phyloP scores from a whole-genome alignment of 2,888 invertebrate species.

The Octonoba sinensis region DNA sequence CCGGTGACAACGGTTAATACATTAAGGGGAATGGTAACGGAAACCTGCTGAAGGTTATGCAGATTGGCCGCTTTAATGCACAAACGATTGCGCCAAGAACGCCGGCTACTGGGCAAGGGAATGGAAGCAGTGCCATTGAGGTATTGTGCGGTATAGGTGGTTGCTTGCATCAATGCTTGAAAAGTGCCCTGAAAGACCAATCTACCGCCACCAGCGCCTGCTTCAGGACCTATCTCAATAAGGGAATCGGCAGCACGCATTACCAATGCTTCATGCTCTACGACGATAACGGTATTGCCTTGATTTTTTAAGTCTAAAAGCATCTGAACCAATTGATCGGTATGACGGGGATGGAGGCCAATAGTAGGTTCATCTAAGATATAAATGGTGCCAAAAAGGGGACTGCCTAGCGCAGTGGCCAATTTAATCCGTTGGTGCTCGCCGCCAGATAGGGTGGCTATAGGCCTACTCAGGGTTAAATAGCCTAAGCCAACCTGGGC shows the following conservation, averaged over 20 bases:
- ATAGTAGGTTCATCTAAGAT: slow-evolving; percentile 66
- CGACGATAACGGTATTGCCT: slow-evolving; percentile 64
- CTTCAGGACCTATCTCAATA: slow-evolving; percentile 66
- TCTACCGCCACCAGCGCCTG: slow-evolving; percentile 64
- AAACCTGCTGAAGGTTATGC: no score
- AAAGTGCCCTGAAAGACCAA: slow-evolving; percentile 60
- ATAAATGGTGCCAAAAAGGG: slow-evolving; percentile 59
- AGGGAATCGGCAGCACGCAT: slow-evolving; percentile 59
- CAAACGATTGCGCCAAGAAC: no score
- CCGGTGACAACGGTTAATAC: no score
- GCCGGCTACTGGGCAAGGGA: not conserved
- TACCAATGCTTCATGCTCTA: slow-evolving; percentile 65
- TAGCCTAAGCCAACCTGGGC: no score
- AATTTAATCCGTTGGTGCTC: not conserved
- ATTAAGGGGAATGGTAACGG: no score
- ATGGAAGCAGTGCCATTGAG: not conserved
- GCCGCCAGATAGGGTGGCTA: no score
- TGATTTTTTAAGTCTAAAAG: slow-evolving; percentile 42
- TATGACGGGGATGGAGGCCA: slow-evolving; percentile 65
- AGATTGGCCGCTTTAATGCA: no score
- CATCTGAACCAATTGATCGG: slow-evolving; percentile 27
- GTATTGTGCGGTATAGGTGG: slow-evolving; percentile 8
- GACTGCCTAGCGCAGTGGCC: not conserved
- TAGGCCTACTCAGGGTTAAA: no score
- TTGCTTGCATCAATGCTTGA: not conserved